Base-by-base conservation (phyloP, 2,888 invertebrate species). In the Drosophila heteroneura region DNA sequence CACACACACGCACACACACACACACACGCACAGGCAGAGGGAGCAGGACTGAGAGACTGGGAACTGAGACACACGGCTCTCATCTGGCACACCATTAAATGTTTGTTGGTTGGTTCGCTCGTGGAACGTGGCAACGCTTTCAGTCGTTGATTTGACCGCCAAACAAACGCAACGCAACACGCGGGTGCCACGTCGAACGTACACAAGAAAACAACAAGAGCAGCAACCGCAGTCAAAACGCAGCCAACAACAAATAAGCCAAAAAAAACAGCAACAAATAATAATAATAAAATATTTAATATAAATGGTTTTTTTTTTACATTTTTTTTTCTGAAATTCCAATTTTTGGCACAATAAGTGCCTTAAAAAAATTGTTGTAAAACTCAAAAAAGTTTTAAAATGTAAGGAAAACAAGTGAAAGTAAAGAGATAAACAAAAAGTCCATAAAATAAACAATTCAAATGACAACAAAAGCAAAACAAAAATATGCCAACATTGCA, bases 61-160 rank as follows among this genome's bases (percentile, higher is more conserved):
- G 56, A n/a, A 41, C 28, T 39, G 70, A 70, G 70, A 32, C 57
- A 47, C 47, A 51, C 59, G 62, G 60, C 68, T 74, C 78, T 76
- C 76, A 68, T 73, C 64, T 76, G 68, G 63, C 62, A 71, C 79
- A 74, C 74, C 69, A 74, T 79, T 63, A 49, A 70, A 75, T 59
- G 80, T 70, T 76, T 75, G 74, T 73, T 61, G 67, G 54, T 30
- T 51, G 39, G 28, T 28, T 52, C 54, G 64, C 66, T 73, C 73
- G 76, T 81, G 76, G 76, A 73, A 70, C 77, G 79, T 81, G 79
- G 79, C 84, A 83, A 76, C 87, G 83, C 83, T 83, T 81, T 92
- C 90, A 92, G 92, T 92, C 91, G 90, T 87, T 83, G 80, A 90
- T 92, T 89, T 89, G 91, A 91, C 89, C 92, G 92, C 92, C 91